Evolutionary conservation across 2,113 vertebrate species (phyloP), one percentile per base, ranked within the genome.

Genomic region (Lipophrys pholis): DNA sequence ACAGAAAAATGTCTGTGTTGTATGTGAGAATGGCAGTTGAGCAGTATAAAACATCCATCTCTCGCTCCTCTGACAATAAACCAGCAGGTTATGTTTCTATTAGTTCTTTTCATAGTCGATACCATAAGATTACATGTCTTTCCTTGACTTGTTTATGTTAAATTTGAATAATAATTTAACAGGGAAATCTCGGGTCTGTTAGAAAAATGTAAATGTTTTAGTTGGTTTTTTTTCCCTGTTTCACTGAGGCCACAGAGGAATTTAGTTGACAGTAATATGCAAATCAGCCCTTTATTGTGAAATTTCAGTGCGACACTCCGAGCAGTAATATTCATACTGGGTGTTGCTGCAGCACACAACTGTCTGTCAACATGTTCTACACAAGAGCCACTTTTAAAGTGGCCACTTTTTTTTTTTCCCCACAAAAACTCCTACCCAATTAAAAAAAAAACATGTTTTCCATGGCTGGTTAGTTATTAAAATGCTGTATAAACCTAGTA

Each of bases 1-100:
- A 75, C 36, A 52, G 67, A 69, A 61, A 30, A 66, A 72, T 48
- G 69, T 41, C 62, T 63, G 60, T 30, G 39, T 49, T 69, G 55
- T 69, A n/a, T n/a, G 60, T 59, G 41, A 59, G 56, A 43, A 69
- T 57, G 63, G 63, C 52, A 5, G 35, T 76, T 36, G 35, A 70
- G 73, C 53, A 61, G 58, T 55, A 46, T 53, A 62, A 81, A 83
- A 76, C n/a, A 74, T 56, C 66, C 81, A 70, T 81, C 79, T 83
- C 40, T 50, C 45, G 53, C 67, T 58, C 6, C 30, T 71, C 57
- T 80, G 40, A 80, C 49, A 53, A 7, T 54, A 14, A 38, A 76
- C 63, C 30, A 54, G 16, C 62, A 53, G 17, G 67, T 52, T 72
- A 54, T 64, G 66, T 69, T 62, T 73, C 54, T 65, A 55, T 71